Conservation (phyloP, 2,113 vertebrate species). For the Miniopterus natalensis region DNA sequence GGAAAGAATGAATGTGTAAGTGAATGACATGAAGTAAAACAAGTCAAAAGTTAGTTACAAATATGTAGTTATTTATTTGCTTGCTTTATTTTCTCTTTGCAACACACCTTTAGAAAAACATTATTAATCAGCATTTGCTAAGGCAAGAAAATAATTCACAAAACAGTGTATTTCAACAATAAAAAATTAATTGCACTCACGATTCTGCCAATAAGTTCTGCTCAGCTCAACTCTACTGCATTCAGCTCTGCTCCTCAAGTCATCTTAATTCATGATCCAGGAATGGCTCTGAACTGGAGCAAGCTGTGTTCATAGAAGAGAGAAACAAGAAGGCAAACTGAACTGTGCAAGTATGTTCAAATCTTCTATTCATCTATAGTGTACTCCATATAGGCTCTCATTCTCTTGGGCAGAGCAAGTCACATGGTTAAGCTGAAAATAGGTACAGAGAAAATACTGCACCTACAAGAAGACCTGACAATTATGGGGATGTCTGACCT, state of each 20-base stretch:
- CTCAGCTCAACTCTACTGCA: background rate
- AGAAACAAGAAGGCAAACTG: background rate
- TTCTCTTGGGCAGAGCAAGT: background rate
- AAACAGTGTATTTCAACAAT: background rate
- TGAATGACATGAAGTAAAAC: background rate
- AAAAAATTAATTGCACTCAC: background rate
- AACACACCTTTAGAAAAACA: background rate
- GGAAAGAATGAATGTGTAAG: background rate
- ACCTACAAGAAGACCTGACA: background rate
- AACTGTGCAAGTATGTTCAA: background rate
- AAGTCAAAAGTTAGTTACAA: background rate
- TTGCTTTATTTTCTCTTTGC: background rate
- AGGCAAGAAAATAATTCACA: background rate
- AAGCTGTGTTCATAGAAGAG: background rate
- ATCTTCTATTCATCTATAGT: background rate
- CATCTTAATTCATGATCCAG: background rate
- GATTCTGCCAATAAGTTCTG: background rate
- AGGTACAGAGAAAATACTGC: fast-evolving
- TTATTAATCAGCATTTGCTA: background rate
- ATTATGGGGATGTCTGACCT: background rate
- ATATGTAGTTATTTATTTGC: background rate
- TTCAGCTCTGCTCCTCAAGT: background rate
- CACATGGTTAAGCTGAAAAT: background rate
- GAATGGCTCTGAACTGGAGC: background rate
- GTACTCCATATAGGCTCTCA: background rate